Evolutionary conservation across 2,797 vertebrate genomes (phyloP), one percentile per base, ranked within the genome.

Genomic region (Coregonus suidteri): DNA sequence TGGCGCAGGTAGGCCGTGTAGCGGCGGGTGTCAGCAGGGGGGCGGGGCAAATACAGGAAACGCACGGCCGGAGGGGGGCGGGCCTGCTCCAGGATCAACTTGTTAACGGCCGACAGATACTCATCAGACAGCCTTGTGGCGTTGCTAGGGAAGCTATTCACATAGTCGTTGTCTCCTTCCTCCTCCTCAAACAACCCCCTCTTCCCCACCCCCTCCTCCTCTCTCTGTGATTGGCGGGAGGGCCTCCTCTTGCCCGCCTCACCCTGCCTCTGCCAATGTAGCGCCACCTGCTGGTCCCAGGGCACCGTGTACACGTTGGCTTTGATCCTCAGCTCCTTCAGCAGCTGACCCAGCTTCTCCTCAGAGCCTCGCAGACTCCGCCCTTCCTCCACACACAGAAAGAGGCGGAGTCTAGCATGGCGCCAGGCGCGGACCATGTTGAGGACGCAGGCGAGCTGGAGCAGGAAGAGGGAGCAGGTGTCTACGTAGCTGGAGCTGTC

Each of bases 381-480:
- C 0, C 96, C 96, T 0, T 93, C 92, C 90, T 97, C 96, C 79
- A 97, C 95, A 0, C 96, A 97, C 74, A 98, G 93, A 87, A 97
- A 97, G 80, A 98, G 94, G n/a, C 96, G 96, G 47, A 97, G 92
- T 7, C 74, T 91, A 0, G 96, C 94, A 3, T 92, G 93, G 71
- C 94, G 94, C 96, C 97, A 97, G 6, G 93, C 84, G 20, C 95
- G 91, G 0, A 96, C 94, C 97, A 97, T 98, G 91, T 94, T 96
- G 70, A 97, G 94, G 79, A 98, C 95, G 0, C 96, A 97, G 0
- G 96, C 97, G 64, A 97, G 95, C 87, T 98, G 97, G 6, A 98
- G 93, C 77, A 97, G 92, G 89, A 98, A 97, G 9, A 98, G 93
- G 34, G 96, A 97, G 92, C 96, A 96, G 31, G 96, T 97, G 77